Conservation (phyloP, 2,113 vertebrate genomes). For the Halichoeres trimaculatus region DNA sequence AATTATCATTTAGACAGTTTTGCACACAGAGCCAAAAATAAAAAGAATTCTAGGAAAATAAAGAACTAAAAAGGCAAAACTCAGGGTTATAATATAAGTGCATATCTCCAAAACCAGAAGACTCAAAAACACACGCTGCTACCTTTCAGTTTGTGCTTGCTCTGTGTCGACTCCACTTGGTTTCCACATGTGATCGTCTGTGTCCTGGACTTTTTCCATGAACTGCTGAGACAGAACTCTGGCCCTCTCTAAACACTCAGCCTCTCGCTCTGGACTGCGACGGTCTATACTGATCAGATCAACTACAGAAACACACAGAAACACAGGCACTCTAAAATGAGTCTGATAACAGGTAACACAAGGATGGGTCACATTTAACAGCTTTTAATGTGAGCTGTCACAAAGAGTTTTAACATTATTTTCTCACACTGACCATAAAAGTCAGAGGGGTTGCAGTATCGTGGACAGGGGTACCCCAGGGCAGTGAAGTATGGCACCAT, state of each 20-base stretch:
- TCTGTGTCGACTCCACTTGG: slow-evolving; percentile 15
- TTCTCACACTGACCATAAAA: slow-evolving; percentile 89
- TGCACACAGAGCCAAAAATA: neutral
- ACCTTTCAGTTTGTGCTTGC: slow-evolving; percentile 47
- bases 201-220: slow-evolving; percentile 85
- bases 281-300: slow-evolving; percentile 93
- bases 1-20: neutral
- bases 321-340: neutral
- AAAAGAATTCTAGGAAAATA: neutral
- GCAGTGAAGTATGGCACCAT: slow-evolving; percentile 94
- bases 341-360: neutral
- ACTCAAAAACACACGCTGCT: neutral
- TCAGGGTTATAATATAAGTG: too few species aligned
- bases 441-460: slow-evolving; percentile 95
- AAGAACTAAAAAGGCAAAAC: neutral
- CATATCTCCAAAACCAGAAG: too few species aligned
- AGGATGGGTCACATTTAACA: too few species aligned
- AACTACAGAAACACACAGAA: slow-evolving; percentile 79
- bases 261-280: slow-evolving; percentile 86
- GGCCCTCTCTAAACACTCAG: slow-evolving; percentile 84
- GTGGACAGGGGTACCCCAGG: slow-evolving; percentile 91
- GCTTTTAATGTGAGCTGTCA: too few species aligned
- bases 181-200: slow-evolving; percentile 90
- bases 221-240: slow-evolving; percentile 85
- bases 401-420: neutral